Evolutionary conservation across 2,113 vertebrate genomes (phyloP).

Genomic region (Dasyornis broadbenti): DNA sequence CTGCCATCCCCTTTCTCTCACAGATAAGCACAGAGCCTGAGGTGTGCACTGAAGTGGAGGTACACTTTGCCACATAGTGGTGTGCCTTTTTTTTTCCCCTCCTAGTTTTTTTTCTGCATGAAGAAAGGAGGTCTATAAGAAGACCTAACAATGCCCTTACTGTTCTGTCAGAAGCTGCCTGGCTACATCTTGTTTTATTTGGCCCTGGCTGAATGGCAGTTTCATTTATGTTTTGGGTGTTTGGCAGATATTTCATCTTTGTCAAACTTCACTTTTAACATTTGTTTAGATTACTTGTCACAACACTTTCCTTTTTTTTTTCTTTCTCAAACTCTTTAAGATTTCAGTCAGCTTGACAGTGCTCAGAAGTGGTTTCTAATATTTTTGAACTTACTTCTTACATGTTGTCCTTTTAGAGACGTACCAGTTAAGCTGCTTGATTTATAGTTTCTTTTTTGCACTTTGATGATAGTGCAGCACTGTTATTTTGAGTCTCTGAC

Average conservation of each 20-base stretch:
- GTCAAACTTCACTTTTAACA: conserved; percentile 56
- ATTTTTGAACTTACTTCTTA: neutral
- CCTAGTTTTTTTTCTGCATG: accelerated
- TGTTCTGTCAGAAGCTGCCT: conserved; percentile 55
- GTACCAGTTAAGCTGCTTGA: neutral
- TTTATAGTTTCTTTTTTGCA: neutral
- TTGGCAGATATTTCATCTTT: conserved; percentile 64
- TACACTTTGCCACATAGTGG: neutral
- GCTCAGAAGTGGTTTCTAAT: conserved; percentile 19
- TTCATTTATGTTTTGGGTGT: conserved; percentile 54
- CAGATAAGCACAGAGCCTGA: neutral
- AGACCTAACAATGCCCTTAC: conserved; percentile 46
- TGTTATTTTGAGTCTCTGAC: neutral
- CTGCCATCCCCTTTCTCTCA: neutral
- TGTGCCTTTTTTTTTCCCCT: neutral
- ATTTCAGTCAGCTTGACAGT: neutral
- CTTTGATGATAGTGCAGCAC: neutral
- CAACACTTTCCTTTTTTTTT: neutral
- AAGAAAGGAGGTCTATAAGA: conserved; percentile 44
- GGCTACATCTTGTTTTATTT: conserved; percentile 57
- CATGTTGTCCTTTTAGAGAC: neutral
- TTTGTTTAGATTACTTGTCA: conserved; percentile 63
- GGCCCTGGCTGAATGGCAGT: conserved; percentile 54
- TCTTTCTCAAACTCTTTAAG: neutral
- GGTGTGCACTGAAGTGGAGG: neutral